Evolutionary conservation across 35 echinoderm and acorn worm genomes (phyloP), one percentile per base, ranked within the genome.

Genomic region (Nesometra sesokonis): DNA sequence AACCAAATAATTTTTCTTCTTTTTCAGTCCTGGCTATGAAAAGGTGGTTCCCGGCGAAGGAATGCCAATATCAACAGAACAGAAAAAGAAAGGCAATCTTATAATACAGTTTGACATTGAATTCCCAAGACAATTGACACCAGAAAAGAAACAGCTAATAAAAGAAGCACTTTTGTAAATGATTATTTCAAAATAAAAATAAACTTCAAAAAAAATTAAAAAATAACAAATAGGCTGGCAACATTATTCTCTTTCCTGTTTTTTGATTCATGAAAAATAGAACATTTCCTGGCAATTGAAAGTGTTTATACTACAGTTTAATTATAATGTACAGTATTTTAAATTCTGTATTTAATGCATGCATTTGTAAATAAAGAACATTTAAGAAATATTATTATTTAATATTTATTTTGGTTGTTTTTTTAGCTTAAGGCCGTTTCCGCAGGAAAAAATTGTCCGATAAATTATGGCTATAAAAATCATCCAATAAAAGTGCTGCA

Each of bases 31-130:
- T 78, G 96, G 96, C 5, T 99, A 99, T 84, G 85, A 91, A 52
- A 99, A 99, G 52, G 78, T 94, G 34, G 96, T 99, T 17, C 92
- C 96, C 13, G 92, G 96, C 67, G 96, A 99, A 90, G 96, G 96
- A 34, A 94, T 99, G 92, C 96, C 96, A 29, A 87, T 99, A 36
- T 98, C 95, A 7, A 87, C 89, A 76, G 87, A 90, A 0, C 77
- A 35, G 17, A 67, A 67, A 3, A 31, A 84, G 46, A 94, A 88
- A 89, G 96, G 96, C 78, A 86, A 90, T 37, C 88, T 94, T 0
- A 85, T 94, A 39, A 94, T 94, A 79, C 88, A 87, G n/a, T 99
- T 99, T 82, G 96, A 99, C 77, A 94, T 99, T 29, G 93, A 94
- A 77, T 99, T 94, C 46, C 96, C 92, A 38, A 86, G 85, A 78